Evolutionary conservation across 2,113 vertebrate genomes (phyloP), one percentile per base, ranked within the genome.

Genomic region (Pterocles orientalis): DNA sequence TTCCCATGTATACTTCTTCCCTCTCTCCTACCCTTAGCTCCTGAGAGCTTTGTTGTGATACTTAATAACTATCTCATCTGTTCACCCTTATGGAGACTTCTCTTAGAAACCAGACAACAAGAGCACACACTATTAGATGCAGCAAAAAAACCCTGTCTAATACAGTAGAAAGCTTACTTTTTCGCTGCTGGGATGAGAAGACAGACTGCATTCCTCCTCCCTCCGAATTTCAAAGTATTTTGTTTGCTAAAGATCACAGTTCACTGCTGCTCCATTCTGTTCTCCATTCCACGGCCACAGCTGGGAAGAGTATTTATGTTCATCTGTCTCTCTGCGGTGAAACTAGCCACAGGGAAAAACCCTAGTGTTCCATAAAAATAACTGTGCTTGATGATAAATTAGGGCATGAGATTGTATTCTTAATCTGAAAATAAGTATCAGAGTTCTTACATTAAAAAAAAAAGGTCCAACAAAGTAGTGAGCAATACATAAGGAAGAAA

Each of bases 261-360:
- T 87, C 26, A 83, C 50, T 86, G 41, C 51, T 70, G 10, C 34
- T 92, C 18, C 3, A 2, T 54, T 76, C 43, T 90, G 24, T 61
- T 79, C 86, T 86, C 33, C 34, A 5, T 91, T 92, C 50, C 65
- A n/a, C 39, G 66, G 28, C 36, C 33, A 51, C 75, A 83, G 31
- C 86, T 94, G 86, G 83, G 54, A 61, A 77, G 86, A 75, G 41
- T 83, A 61, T 88, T 95, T 76, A 51, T 69, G 50, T 54, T 92
- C 62, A 65, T 72, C 33, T 60, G 36, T 48, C 23, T 71, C 56
- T 90, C 60, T 71, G 61, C 72, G 80, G 80, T 82, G 68, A 88
- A 86, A 69, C 45, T 28, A 39, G 50, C 45, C 58, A 69, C 45
- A 57, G 76, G 56, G 60, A 68, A 87, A 94, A 58, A 36, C 0